A percentile compares a stretch with the other conserved stretches of the same genome.
These are phyloP conservation scores for Eulimnadia texana DNA, from an alignment of 1,140 invertebrate species.

Conservation along the genomic window DNA sequence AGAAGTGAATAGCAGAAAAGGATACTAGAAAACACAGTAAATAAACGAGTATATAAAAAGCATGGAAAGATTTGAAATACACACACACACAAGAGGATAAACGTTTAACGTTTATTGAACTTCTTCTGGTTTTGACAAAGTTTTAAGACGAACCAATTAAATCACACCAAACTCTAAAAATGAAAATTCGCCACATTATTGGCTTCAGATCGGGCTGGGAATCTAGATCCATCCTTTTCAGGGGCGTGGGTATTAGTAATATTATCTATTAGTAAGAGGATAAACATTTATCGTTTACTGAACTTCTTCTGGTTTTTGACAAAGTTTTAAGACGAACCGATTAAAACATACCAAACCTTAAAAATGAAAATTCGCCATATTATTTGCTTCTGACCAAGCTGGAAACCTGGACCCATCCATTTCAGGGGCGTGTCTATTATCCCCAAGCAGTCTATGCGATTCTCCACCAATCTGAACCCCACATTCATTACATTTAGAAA, in stretches of 20 bases:
- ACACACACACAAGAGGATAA: too few relatives aligned
- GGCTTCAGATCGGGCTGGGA: slow-evolving; percentile 30
- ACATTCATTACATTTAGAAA: slow-evolving; percentile 45
- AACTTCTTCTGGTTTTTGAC: background rate
- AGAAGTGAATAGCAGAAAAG: too few relatives aligned
- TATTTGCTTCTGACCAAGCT: slow-evolving; percentile 28
- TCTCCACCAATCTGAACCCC: slow-evolving; percentile 43
- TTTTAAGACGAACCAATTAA: background rate
- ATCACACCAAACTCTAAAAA: background rate
- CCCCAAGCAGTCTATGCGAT: slow-evolving; percentile 34
- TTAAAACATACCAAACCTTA: background rate
- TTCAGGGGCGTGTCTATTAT: slow-evolving; percentile 40
- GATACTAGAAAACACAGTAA: too few relatives aligned
- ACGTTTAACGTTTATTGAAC: too few relatives aligned
- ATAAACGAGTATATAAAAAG: too few relatives aligned
- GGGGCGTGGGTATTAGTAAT: slow-evolving; percentile 29
- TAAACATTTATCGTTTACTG: background rate
- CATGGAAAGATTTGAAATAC: too few relatives aligned
- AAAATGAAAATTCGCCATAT: background rate
- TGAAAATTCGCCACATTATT: slow-evolving; percentile 6
- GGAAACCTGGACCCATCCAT: slow-evolving; percentile 38
- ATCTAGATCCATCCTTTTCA: slow-evolving; percentile 41
- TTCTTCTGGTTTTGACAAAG: too few relatives aligned
- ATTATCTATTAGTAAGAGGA: background rate
- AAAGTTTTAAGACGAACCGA: background rate